A percentile compares a stretch with the other conserved stretches of the same genome.
Conservation (phyloP, 2,888 invertebrate species). For the Amblyteles armatorius region DNA sequence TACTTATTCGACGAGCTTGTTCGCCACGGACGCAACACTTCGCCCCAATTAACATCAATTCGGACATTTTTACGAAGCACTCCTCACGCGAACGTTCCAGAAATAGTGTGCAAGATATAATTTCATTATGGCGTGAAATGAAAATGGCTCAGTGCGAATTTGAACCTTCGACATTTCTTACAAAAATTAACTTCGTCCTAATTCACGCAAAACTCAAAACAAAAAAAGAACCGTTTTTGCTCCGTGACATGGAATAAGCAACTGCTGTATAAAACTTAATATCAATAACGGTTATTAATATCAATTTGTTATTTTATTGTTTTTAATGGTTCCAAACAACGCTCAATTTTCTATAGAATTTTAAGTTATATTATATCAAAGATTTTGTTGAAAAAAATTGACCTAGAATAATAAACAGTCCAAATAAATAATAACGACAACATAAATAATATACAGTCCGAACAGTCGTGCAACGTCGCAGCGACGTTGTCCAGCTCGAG, state of each 20-base stretch:
- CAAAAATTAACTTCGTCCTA: not conserved
- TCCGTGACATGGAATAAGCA: no score
- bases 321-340: no score
- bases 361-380: not conserved
- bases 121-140: not conserved
- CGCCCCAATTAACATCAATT: slow-evolving; percentile 55
- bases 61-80: slow-evolving; percentile 22
- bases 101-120: slow-evolving; percentile 11
- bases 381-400: not conserved
- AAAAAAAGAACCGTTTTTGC: not conserved
- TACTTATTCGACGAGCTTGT: slow-evolving; percentile 42
- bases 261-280: no score
- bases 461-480: slow-evolving; percentile 6
- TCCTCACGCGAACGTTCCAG: slow-evolving; percentile 10
- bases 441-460: not conserved
- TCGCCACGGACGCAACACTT: not conserved
- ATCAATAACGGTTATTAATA: no score
- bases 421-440: no score
- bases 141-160: not conserved
- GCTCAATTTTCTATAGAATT: not conserved
- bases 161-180: not conserved
- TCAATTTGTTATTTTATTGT: no score
- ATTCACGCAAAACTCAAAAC: not conserved
- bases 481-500: not conserved
- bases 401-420: not conserved